phyloP scores from a whole-genome alignment of 2,113 vertebrate genomes.

The Globicephala melas region DNA sequence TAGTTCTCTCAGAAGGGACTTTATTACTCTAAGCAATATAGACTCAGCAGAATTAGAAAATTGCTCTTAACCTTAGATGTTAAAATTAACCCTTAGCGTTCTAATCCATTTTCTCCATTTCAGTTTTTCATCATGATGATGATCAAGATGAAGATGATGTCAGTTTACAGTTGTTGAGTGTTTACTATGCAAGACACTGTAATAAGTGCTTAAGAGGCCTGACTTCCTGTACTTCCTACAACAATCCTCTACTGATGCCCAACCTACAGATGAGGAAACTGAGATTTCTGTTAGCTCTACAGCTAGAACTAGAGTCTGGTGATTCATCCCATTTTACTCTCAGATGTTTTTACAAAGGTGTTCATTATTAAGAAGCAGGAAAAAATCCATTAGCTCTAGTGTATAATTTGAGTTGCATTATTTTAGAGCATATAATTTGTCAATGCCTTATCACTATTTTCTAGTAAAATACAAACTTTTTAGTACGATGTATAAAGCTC shows the following conservation, averaged over 20 bases:
- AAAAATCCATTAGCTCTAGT: background rate
- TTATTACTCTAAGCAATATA: background rate
- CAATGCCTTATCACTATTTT: background rate
- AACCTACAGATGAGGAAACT: background rate
- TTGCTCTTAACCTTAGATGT: background rate
- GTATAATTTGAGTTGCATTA: background rate
- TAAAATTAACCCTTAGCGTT: background rate
- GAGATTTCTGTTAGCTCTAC: background rate
- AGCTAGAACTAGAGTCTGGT: background rate
- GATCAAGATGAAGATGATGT: background rate
- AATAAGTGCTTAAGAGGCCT: background rate
- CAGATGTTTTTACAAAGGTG: background rate
- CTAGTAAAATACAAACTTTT: background rate
- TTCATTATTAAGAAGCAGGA: background rate
- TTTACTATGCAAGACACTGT: background rate
- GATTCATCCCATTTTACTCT: background rate
- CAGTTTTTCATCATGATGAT: background rate
- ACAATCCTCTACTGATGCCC: background rate
- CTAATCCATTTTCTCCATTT: background rate
- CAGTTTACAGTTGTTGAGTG: background rate
- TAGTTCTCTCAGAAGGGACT: background rate
- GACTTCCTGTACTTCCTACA: background rate
- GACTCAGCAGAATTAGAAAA: background rate
- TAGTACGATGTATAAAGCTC: background rate
- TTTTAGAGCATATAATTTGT: background rate